Base-by-base conservation (phyloP, 1,140 invertebrate species). In the Heterodera carotae region DNA sequence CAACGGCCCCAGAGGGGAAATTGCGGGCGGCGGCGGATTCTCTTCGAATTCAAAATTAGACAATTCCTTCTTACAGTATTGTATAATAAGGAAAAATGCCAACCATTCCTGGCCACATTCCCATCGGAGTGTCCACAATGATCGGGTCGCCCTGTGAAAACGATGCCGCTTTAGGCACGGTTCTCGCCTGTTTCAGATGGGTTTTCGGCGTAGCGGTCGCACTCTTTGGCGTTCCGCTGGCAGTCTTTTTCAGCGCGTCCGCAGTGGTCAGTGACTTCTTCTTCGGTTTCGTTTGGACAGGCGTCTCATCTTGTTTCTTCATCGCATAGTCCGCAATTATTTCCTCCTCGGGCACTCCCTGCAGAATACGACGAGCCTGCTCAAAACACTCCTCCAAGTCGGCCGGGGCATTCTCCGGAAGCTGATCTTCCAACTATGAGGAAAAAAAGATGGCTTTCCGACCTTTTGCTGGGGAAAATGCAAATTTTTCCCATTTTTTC, bases 71-170 rank as follows among this genome's bases (percentile, higher is more conserved):
- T n/a, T n/a, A n/a, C n/a, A n/a, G n/a, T n/a, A n/a, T n/a, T n/a
- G n/a, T n/a, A n/a, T n/a, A n/a, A n/a, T n/a, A n/a, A n/a, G n/a
- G n/a, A n/a, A 12, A 31, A 29, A 29, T 29, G 29, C 33, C 2
- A 74, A 74, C 72, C 59, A 74, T 59, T 31, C 72, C 72, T 25
- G 72, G 72, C 72, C 72, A 74, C 72, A 74, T 74, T 18, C 72
- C 72, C 39, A 74, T 62, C 27, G 43, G 36, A 1, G 72, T 74
- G 36, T 74, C 56, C 33, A 74, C 72, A 64, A 74, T 74, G 15
- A 74, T 64, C 36, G 72, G 72, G 59, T 74, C 72, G 27, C 72
- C 72, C 18, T 43, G 48, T 7, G 10, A 18, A 25, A 59, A 74
- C 2, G 29, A 27, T 15, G 27, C 22, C 1, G 31, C 43, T 15